These are phyloP conservation scores for Indicator indicator DNA, from an alignment of 2,113 vertebrate genomes.

Conservation along the genomic window DNA sequence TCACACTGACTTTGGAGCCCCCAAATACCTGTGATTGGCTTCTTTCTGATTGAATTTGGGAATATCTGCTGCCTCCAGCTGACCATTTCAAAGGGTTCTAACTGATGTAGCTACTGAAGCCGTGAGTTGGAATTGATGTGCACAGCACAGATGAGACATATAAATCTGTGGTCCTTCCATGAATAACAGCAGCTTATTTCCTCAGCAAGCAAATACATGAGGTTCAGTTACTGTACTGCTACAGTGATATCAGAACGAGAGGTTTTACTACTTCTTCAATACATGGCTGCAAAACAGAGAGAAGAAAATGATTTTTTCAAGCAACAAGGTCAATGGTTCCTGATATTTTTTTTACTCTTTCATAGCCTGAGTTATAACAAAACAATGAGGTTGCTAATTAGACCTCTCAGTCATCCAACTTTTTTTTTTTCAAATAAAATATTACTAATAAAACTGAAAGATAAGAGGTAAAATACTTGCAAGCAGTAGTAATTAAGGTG, in stretches of 20 bases:
- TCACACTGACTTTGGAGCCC: background rate
- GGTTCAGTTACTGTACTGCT: background rate
- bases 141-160: background rate
- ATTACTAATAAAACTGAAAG: background rate
- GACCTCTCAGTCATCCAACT: background rate
- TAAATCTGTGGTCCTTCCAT: constrained; percentile 39
- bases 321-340: background rate
- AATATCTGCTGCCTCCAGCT: constrained; percentile 52
- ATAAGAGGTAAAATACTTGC: background rate
- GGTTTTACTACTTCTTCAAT: background rate
- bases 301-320: background rate
- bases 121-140: constrained; percentile 8
- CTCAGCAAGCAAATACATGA: constrained; percentile 4
- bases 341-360: background rate
- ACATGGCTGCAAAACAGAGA: background rate
- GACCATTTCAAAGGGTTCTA: constrained; percentile 27
- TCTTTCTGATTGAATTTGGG: constrained; percentile 29
- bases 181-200: constrained; percentile 40
- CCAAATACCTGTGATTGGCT: background rate
- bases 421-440: background rate
- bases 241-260: background rate
- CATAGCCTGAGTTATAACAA: background rate
- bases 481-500: background rate
- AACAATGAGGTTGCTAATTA: background rate
- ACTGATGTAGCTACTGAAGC: constrained; percentile 15